Base-by-base conservation (phyloP, 1,140 invertebrate species). In the Mamestra configurata region DNA sequence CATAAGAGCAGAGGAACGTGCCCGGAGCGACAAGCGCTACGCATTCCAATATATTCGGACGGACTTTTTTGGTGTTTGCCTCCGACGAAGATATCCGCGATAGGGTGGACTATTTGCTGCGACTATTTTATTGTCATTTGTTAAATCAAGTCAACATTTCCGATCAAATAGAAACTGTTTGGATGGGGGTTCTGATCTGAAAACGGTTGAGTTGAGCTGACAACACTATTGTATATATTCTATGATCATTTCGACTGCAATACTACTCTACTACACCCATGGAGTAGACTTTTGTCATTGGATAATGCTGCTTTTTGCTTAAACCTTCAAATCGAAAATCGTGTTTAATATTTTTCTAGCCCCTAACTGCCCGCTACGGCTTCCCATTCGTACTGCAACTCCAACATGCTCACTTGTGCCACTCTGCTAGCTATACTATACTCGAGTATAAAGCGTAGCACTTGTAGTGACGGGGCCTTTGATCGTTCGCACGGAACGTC, bases 401-500 rank as follows among this genome's bases (percentile, higher is more conserved):
- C 18, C 7, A 53, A 22, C 22, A 15, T 27, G 53, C 11, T 10
- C 13, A n/a, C 43, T 4, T 27, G 10, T 57, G 20, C 20, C 1
- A 11, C 53, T 13, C 18, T 4, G 8, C 11, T 5, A 11, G 55
- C 55, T 8, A 0, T 22, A n/a, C 35, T 20, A 24, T 15, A 11
- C 35, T 20, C 61, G 40, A 46, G 20, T 6, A 15, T 18, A n/a
- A 4, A 37, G 59, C 59, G 37, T 20, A 43, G 11, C 43, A 55
- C 77, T 75, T 51, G 55, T 27, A 40, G 31, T n/a, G 64, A 15
- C 49, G 35, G 24, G 53, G 43, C 8, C 77, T 79, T 79, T 79
- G 77, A 79, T 79, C 77, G 66, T 53, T 79, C 77, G 77, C 55
- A 27, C 49, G 77, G 77, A 79, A 71, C 66, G 51, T 18, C 66